phyloP scores from a whole-genome alignment of 1,140 invertebrate genomes.

The Triops cancriformis region DNA sequence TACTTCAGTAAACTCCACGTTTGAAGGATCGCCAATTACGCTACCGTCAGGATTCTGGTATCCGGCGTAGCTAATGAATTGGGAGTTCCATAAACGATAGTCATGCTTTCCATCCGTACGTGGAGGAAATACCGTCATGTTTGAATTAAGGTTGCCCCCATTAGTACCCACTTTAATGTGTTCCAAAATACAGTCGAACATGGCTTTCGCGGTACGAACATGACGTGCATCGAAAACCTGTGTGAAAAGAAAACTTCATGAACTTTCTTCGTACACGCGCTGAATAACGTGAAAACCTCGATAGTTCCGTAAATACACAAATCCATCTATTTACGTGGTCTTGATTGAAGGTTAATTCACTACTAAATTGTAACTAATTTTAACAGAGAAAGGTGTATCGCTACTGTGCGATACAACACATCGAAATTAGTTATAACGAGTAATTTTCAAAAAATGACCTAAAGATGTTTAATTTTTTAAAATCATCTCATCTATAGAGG shows the following conservation, averaged over 20 bases:
- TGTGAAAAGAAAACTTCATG: constrained; percentile 15
- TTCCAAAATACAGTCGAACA: constrained; percentile 44
- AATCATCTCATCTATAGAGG: too few species aligned
- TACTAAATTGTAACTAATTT: too few species aligned
- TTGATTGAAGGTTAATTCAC: too few species aligned
- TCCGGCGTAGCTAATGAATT: constrained; percentile 37
- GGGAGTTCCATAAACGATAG: constrained; percentile 39
- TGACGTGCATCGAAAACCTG: constrained; percentile 41
- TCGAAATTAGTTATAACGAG: too few species aligned
- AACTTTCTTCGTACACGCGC: too few species aligned
- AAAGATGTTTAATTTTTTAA: too few species aligned
- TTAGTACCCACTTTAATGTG: constrained; percentile 45
- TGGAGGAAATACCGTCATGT: constrained; percentile 46
- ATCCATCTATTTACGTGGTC: too few species aligned
- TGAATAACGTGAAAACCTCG: too few species aligned
- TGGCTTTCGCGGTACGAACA: constrained; percentile 39
- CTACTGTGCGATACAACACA: too few species aligned
- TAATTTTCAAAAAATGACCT: too few species aligned
- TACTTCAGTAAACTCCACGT: constrained; percentile 48
- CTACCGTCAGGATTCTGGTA: constrained; percentile 37
- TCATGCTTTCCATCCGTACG: constrained; percentile 37
- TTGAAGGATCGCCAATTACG: constrained; percentile 37
- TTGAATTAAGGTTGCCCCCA: constrained; percentile 41
- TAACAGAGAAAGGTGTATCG: too few species aligned
- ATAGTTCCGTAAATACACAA: too few species aligned